Conservation (phyloP, 2,888 invertebrate genomes). For the Habrosyne pyritoides region DNA sequence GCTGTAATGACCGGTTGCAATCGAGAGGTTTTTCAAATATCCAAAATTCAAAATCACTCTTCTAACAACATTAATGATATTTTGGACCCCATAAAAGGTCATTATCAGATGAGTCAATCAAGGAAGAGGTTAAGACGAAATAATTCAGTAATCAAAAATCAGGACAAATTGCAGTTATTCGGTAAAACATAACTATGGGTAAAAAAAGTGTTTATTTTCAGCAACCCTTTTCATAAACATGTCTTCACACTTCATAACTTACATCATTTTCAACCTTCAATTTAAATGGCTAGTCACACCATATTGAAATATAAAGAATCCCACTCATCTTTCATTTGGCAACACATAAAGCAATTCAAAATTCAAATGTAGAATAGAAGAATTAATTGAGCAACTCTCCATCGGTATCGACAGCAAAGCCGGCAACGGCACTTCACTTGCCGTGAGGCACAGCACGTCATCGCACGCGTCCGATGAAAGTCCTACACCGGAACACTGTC, state of each 20-base stretch:
- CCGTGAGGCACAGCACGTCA: constrained; percentile 58
- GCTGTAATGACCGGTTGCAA: neutral
- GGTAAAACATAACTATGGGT: no score
- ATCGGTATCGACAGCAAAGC: constrained; percentile 40
- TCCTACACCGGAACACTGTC: constrained; percentile 54
- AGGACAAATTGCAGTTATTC: no score
- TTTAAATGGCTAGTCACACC: no score
- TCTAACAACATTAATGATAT: neutral
- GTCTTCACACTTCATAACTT: no score
- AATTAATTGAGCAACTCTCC: constrained; percentile 39
- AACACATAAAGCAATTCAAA: neutral
- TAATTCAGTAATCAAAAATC: no score
- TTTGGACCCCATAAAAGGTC: no score
- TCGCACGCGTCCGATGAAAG: constrained; percentile 72
- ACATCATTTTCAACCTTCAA: no score
- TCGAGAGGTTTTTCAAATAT: neutral
- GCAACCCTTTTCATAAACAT: no score
- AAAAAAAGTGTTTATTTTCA: no score
- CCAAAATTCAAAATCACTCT: neutral
- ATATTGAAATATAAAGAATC: no score
- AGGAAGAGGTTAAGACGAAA: no score
- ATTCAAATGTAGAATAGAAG: constrained; percentile 6
- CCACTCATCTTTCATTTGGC: neutral
- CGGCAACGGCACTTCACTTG: constrained; percentile 60
- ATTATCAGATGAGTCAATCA: no score